Evolutionary conservation across 2,888 invertebrate genomes (phyloP), one percentile per base, ranked within the genome.

Genomic region (Bombylius discolor): DNA sequence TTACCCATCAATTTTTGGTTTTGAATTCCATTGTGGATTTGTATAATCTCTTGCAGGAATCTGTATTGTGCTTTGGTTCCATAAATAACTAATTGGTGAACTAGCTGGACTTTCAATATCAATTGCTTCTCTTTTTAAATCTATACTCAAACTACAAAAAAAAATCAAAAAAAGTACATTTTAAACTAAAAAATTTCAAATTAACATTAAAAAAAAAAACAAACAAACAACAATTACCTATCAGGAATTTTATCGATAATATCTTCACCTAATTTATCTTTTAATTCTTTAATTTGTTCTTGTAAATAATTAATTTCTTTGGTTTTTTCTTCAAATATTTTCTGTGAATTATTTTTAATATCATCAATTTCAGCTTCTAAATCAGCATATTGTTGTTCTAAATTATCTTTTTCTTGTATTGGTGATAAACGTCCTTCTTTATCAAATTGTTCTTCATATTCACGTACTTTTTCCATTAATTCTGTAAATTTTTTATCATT

Each of bases 401-500:
- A 76, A 66, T 80, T 79, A 55, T 78, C 80, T 56, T 80, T 81
- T 74, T 90, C 90, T 66, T 85, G 85, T 62, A 90, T 89, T n/a
- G 89, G 81, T 13, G 87, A 85, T 58, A 90, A 74, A 31, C 82
- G 74, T 7, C 77, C 76, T 59, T 72, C 75, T 57, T 78, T 76
- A 60, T 79, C 79, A 68, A 84, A 84, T 68, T 87, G 83, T 55
- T 87, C 85, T 69, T 88, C 89, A 67, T 88, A 89, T 65, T 87
- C 89, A n/a, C 80, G 78, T 66, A 90, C 85, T 71, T 87, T 87
- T 33, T 78, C 76, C 63, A 86, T 79, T 34, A 90, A 74, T 61
- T 87, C 87, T 3, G 80, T 77, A 60, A 89, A 81, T 62, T 88
- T 87, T 64, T 87, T 86, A 68, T 85, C 88, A 60, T 81, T 85